Conservation (phyloP, 2,888 invertebrate species). For the Gymnosoma rotundatum region DNA sequence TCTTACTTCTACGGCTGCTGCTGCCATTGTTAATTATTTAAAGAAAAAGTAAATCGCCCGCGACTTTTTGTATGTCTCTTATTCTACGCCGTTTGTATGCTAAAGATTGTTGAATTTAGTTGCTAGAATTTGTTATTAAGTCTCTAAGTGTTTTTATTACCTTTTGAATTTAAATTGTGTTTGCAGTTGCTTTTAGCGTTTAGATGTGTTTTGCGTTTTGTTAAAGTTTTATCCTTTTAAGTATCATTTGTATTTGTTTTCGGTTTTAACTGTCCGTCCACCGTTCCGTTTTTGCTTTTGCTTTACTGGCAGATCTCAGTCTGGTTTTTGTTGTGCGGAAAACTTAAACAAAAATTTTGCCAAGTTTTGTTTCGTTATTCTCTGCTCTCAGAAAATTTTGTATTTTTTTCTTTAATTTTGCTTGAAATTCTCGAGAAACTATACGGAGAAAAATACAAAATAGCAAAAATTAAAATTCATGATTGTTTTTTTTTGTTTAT, state of each 20-base stretch:
- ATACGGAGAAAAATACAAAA: not conserved
- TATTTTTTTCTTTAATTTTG: slow-evolving; percentile 4
- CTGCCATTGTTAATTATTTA: slow-evolving; percentile 80
- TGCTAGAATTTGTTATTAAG: slow-evolving; percentile 2
- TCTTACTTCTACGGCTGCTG: slow-evolving; percentile 87
- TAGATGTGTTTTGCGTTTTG: not conserved
- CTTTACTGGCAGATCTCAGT: slow-evolving; percentile 42
- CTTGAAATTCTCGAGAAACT: slow-evolving; percentile 55
- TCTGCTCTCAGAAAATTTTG: slow-evolving; percentile 24
- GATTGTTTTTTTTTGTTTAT: slow-evolving; percentile 19
- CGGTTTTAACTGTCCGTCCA: slow-evolving; percentile 35
- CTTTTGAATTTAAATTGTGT: slow-evolving; percentile 4
- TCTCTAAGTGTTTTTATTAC: not conserved
- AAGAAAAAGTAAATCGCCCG: slow-evolving; percentile 30
- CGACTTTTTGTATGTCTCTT: slow-evolving; percentile 30
- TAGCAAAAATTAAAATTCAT: slow-evolving; percentile 51
- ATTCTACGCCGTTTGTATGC: slow-evolving; percentile 12
- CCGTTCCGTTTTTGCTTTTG: slow-evolving; percentile 23
- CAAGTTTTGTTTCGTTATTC: slow-evolving; percentile 33
- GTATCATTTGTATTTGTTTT: slow-evolving; percentile 27
- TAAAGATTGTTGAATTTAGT: slow-evolving; percentile 24
- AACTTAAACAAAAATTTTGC: slow-evolving; percentile 8
- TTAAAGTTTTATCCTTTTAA: slow-evolving; percentile 44
- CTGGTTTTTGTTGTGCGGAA: slow-evolving; percentile 46
- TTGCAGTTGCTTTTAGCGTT: slow-evolving; percentile 18